These are phyloP conservation scores for Drosophila meridiana DNA, from an alignment of 2,888 invertebrate genomes.

Conservation along the genomic window DNA sequence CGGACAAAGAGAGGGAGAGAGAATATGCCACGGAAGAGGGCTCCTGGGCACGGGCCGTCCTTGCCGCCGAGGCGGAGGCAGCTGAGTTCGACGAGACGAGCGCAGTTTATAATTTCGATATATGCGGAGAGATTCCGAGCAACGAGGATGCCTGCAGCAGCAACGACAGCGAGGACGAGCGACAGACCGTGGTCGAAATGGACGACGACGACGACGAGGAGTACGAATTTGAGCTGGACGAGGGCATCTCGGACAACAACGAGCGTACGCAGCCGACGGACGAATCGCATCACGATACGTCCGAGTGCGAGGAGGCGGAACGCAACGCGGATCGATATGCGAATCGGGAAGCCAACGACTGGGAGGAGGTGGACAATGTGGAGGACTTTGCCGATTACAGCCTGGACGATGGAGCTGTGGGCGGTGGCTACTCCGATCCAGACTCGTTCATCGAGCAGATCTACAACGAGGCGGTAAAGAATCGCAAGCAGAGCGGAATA, in stretches of 20 bases:
- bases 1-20: neutral
- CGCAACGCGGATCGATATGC: constrained; percentile 82
- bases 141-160: constrained; percentile 70
- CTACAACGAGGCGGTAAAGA: constrained; percentile 83
- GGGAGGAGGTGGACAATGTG: constrained; percentile 72
- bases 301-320: constrained; percentile 84
- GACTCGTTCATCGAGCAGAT: constrained; percentile 84
- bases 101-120: constrained; percentile 66
- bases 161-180: constrained; percentile 83
- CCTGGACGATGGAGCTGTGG: constrained; percentile 79
- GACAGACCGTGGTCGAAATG: constrained; percentile 84
- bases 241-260: constrained; percentile 83
- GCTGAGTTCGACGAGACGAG: constrained; percentile 72
- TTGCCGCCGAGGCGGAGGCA: constrained; percentile 71
- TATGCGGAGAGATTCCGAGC: constrained; percentile 40
- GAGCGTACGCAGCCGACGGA: constrained; percentile 82
- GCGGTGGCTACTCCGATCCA: constrained; percentile 78
- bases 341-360: constrained; percentile 79
- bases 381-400: constrained; percentile 53
- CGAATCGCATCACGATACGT: constrained; percentile 84
- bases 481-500: constrained; percentile 83
- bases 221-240: constrained; percentile 79
- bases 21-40: constrained; percentile 48
- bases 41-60: constrained; percentile 66
- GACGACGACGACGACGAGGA: constrained; percentile 71